A percentile compares a stretch with the other conserved stretches of the same genome.
Conservation (phyloP, 2,888 invertebrate genomes). For the Griposia aprilina region DNA sequence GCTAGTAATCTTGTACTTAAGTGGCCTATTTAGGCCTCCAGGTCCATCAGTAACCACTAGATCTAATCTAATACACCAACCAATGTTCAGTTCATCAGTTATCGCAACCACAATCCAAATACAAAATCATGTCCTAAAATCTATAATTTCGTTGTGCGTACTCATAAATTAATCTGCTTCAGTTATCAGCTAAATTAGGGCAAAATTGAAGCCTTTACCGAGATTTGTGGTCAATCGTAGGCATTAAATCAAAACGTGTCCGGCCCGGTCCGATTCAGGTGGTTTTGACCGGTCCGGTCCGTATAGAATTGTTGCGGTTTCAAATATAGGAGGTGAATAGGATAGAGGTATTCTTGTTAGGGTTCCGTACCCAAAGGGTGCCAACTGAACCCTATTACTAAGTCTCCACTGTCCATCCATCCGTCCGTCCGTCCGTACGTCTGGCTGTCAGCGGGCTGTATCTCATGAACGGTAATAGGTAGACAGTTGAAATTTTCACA, state of each 20-base stretch:
- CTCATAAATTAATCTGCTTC: constrained; percentile 60
- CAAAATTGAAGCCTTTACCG: constrained; percentile 52
- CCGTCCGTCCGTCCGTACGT: no score
- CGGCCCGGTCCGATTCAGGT: constrained; percentile 45
- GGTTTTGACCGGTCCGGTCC: constrained; percentile 38
- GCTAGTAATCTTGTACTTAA: background rate
- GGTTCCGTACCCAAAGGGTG: no score
- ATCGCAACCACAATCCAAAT: constrained; percentile 23
- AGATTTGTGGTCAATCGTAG: constrained; percentile 58
- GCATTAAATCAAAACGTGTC: constrained; percentile 67
- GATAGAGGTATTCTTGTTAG: background rate
- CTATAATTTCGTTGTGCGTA: constrained; percentile 52
- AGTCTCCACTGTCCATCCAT: no score
- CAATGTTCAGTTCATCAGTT: background rate
- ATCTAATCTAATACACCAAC: background rate
- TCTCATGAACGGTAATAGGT: no score
- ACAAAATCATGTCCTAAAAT: constrained; percentile 34
- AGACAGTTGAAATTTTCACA: no score
- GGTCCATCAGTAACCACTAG: constrained; percentile 1
- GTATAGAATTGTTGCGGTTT: constrained; percentile 47
- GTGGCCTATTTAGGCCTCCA: background rate
- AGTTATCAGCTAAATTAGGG: constrained; percentile 64
- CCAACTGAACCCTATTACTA: no score
- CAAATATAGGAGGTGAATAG: constrained; percentile 38
- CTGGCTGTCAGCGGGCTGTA: no score